Evolutionary conservation across 2,113 vertebrate species (phyloP), one percentile per base, ranked within the genome.

Genomic region (Cranoglanis bouderius): DNA sequence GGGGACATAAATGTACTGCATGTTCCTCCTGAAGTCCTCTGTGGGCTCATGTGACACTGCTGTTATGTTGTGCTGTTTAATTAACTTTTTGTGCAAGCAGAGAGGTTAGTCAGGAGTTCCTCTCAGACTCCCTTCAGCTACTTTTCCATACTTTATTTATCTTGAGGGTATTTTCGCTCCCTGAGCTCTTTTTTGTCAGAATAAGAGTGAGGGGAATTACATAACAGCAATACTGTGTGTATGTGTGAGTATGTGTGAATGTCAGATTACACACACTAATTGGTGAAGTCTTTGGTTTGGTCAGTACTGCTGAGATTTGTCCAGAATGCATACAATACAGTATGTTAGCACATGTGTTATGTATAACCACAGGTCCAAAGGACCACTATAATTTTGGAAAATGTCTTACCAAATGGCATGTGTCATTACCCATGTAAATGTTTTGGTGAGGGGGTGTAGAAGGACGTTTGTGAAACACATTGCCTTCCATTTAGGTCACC

Each of bases 21-120:
- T 90, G 85, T 90, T 87, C 85, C 53, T 26, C 2, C 21, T 74
- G 51, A 84, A 88, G 88, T 88, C 59, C 86, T 87, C 61, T 87
- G 81, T 59, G 85, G 63, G 38, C 38, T 85, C 61, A 77, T 85
- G 67, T 87, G 88, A 74, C 90, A 67, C 74, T 82, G 46, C 75
- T 72, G 87, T 89, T 75, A 59, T 87, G 70, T 40, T 82, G 53
- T 46, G 26, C 51, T 87, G 65, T 89, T 89, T 89, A 89, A 89
- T 80, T 77, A 88, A 83, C 84, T 89, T 82, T 55, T 81, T 87
- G 59, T 89, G 85, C 80, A 82, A 51, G 63, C 74, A 59, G 53
- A 89, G 46, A 80, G 82, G 86, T 80, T 40, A 46, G 72, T 55
- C 78, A n/a, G 16, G 74, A 82, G 85, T 55, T 24, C 6, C 38